Evolutionary conservation across 2,797 vertebrate genomes (phyloP), one percentile per base, ranked within the genome.

Genomic region (Falco cherrug): DNA sequence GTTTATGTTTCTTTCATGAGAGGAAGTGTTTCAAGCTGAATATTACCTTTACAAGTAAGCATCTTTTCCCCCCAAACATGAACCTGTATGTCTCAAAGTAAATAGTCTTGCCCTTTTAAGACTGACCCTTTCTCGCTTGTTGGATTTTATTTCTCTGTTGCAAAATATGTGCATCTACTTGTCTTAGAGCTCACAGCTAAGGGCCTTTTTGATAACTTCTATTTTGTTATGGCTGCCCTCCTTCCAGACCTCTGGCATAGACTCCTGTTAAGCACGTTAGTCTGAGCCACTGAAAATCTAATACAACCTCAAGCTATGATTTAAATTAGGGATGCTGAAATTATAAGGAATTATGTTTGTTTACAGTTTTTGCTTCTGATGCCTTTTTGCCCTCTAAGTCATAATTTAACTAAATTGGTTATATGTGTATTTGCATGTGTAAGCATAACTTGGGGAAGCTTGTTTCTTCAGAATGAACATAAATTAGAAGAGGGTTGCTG

Each of bases 31-130:
- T 84, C 98, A 99, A 97, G 98, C 99, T 0, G 99, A 99, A 84
- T 99, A 99, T 96, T 99, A 99, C 95, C 98, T 99, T 93, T 99
- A 99, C 97, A 99, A 99, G 99, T 99, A 98, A 98, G 99, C 85
- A 77, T 77, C 22, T 48, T 56, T 90, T 56, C 4, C 33, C 19
- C 15, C 4, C 24, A 57, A 4, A 37, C 7, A 1, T 3, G 4
- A 75, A 61, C 88, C 35, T 37, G 35, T 37, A 37, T 37, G 35
- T 84, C 73, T 28, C 33, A 80, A 14, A 83, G 20, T 77, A 93
- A 74, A 83, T 89, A 69, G 24, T 76, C 39, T 31, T 91, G 39
- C 48, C 37, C 57, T 91, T 88, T 76, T 60, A 75, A 41, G 37
- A 31, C 15, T 53, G 35, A 43, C 31, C 24, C 16, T 93, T 96